Percentiles rank a stretch among this genome's conserved stretches.
Conservation (phyloP, 2,113 vertebrate genomes). For the Zosterops japonicus region DNA sequence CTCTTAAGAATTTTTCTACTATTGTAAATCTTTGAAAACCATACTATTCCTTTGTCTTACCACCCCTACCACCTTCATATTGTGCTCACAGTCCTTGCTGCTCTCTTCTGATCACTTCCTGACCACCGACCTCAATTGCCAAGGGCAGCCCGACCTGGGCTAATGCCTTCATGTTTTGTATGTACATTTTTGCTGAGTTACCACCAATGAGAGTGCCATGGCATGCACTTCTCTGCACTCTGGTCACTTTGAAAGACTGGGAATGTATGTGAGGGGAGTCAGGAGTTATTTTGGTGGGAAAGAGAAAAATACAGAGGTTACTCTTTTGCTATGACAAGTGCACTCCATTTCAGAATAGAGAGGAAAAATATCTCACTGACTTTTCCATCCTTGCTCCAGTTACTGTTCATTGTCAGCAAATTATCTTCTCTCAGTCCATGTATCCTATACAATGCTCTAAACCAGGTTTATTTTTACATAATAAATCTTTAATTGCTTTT, state of each 20-base stretch:
- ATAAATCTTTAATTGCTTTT: not conserved
- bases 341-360: not conserved
- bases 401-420: not conserved
- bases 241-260: not conserved
- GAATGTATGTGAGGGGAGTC: not conserved
- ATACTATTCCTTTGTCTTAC: not conserved
- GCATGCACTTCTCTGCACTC: not conserved
- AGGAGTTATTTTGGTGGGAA: not conserved
- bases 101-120: not conserved
- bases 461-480: not conserved
- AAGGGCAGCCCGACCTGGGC: not conserved
- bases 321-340: not conserved
- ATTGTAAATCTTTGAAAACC: not conserved
- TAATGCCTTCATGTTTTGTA: not conserved
- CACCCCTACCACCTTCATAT: not conserved
- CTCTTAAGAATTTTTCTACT: not conserved
- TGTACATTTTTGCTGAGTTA: not conserved
- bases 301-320: not conserved
- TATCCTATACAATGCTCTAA: not conserved
- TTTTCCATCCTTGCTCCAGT: not conserved
- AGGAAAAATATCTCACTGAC: not conserved
- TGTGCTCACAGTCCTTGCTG: not conserved
- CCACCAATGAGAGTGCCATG: not conserved
- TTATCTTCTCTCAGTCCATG: not conserved
- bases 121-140: not conserved